Conservation (phyloP, 2,113 vertebrate genomes). For the Talpa occidentalis region DNA sequence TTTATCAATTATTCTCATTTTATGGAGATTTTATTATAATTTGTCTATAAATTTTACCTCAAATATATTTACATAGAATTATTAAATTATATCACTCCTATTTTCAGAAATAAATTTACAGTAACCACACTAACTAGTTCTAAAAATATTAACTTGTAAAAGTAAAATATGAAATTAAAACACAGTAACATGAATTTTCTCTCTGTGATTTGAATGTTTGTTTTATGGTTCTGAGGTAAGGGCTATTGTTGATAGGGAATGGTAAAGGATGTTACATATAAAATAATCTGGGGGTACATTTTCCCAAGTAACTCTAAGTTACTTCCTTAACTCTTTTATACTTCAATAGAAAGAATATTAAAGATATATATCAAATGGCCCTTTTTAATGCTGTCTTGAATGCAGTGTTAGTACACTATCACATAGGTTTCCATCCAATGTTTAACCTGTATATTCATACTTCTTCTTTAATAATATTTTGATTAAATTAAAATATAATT, state of each 20-base stretch:
- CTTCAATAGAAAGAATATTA: slow-evolving; percentile 58
- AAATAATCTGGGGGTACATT: neutral
- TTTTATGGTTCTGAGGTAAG: slow-evolving; percentile 1
- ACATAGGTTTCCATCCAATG: neutral
- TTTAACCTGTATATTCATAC: neutral
- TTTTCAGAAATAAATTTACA: neutral
- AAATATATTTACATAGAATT: neutral
- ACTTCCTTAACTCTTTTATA: neutral
- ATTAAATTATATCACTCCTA: neutral
- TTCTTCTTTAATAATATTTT: neutral
- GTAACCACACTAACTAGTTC: neutral
- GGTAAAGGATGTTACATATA: neutral
- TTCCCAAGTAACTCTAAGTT: neutral
- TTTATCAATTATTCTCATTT: slow-evolving; percentile 9
- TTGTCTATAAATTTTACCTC: slow-evolving; percentile 6
- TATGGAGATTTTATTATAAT: neutral
- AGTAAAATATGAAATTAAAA: slow-evolving; percentile 34
- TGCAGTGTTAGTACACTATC: neutral
- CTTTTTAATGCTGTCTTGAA: neutral
- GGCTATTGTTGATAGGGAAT: neutral
- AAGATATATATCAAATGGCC: slow-evolving; percentile 58
- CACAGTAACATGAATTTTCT: neutral
- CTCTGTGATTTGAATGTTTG: slow-evolving; percentile 8
- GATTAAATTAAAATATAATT: neutral
- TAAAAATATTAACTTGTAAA: slow-evolving; percentile 16